phyloP scores from a whole-genome alignment of 2,113 vertebrate genomes.

The Phaetusa simplex region DNA sequence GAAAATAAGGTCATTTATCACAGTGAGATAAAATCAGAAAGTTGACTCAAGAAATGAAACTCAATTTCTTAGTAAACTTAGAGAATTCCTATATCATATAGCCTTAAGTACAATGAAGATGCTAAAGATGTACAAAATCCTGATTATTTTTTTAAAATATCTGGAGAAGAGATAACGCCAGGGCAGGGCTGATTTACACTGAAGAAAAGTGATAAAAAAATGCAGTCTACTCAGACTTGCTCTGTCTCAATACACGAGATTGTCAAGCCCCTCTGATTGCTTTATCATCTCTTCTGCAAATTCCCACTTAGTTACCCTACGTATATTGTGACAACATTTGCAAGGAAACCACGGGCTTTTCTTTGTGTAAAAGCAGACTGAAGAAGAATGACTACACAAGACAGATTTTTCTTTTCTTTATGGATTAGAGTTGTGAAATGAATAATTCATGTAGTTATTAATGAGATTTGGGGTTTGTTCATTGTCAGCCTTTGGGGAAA shows the following conservation, averaged over 20 bases:
- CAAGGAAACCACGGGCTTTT: neutral
- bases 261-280: neutral
- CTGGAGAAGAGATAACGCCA: neutral
- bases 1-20: conserved; percentile 10
- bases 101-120: neutral
- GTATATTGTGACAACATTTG: neutral
- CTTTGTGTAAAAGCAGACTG: neutral
- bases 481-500: neutral
- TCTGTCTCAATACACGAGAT: neutral
- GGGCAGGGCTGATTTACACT: neutral
- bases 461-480: neutral
- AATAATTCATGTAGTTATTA: neutral
- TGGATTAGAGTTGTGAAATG: neutral
- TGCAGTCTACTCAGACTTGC: neutral
- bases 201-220: neutral
- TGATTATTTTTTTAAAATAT: neutral
- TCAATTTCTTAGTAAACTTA: neutral
- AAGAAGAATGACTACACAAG: neutral
- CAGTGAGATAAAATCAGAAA: neutral
- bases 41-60: neutral
- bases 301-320: neutral
- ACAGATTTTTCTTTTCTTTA: neutral
- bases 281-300: neutral
- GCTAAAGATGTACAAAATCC: neutral
- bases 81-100: neutral